Evolutionary conservation across 2,113 vertebrate species (phyloP).

Genomic region (Malurus cyaneus): DNA sequence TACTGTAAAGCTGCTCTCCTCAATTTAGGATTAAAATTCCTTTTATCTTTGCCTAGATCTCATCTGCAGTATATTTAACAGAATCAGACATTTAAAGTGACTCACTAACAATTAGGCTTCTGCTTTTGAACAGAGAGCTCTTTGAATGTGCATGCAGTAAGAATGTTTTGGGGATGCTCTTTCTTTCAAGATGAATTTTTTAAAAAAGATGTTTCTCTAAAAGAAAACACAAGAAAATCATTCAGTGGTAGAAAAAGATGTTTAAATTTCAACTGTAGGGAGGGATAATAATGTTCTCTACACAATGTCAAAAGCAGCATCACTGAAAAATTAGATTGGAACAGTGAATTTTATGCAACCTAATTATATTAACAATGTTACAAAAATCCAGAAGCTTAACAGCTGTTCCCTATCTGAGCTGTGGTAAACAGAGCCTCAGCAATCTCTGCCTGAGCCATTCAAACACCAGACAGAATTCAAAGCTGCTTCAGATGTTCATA

Average conservation of each 20-base stretch:
- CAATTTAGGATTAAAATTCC: neutral
- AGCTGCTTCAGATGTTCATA: neutral
- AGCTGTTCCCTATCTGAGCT: slow-evolving; percentile 15
- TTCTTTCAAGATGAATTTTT: neutral
- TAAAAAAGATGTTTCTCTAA: neutral
- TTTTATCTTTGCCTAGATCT: slow-evolving; percentile 10
- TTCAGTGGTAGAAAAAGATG: neutral
- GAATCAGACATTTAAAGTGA: slow-evolving; percentile 27
- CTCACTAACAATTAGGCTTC: slow-evolving; percentile 12
- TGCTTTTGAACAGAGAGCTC: neutral
- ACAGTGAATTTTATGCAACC: slow-evolving; percentile 5
- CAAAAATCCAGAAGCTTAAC: slow-evolving; percentile 29
- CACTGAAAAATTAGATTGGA: slow-evolving; percentile 35
- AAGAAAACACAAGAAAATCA: neutral
- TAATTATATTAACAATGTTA: slow-evolving; percentile 58
- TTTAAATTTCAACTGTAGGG: neutral
- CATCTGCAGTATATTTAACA: slow-evolving; percentile 5
- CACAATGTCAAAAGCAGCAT: neutral
- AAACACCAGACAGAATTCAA: neutral
- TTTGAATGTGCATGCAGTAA: neutral
- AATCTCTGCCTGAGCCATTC: neutral
- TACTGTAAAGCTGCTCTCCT: neutral
- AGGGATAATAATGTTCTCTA: neutral
- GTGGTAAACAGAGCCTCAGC: slow-evolving; percentile 10
- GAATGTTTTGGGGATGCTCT: neutral